Evolutionary conservation across 2,113 vertebrate genomes (phyloP), one percentile per base, ranked within the genome.

Genomic region (Sinocyclocheilus maitianheensis): DNA sequence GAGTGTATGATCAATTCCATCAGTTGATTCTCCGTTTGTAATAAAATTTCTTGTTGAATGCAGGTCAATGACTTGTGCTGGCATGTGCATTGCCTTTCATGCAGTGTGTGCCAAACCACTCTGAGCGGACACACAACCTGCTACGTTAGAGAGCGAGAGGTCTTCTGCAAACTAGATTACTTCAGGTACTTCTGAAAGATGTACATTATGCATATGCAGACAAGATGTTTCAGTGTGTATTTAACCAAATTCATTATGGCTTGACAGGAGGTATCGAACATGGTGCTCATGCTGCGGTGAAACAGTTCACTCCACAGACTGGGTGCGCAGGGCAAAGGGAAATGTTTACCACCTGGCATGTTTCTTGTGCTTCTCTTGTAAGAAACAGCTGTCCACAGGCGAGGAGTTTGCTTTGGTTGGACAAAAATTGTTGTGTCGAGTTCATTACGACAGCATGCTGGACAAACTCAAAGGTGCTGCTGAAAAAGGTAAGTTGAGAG

Each of bases 131-230:
- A 99, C 65, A 96, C 95, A 37, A 99, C 97, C 91, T 99, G 98
- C 84, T 99, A 98, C 88, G 97, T 99, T 91, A 98, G 98, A 94
- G 97, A 98, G 51, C 97, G 97, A 90, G 97, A 98, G 89, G 96
- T 99, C 89, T 99, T 97, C 94, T 99, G 98, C 93, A 99, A 99
- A 93, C 95, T 97, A 60, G 97, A 99, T 94, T 99, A 99, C 93
- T 98, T 98, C 93, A 96, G 98, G 98, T 99, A 97, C 22, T 67
- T 71, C 26, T 77, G 26, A 34, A 34, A 9, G 20, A 6, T 43
- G 43, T 43, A 43, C 8, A 37, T 43, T 9, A 58, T 40, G 8
- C 24, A 48, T 30, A 9, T 37, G 22, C 30, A n/a, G 37, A n/a
- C 5, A 60, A 24, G 7, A 10, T 43, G 5, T 24, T 48, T 76